These are phyloP conservation scores for Butorides virescens DNA, from an alignment of 2,113 vertebrate species.

Conservation along the genomic window DNA sequence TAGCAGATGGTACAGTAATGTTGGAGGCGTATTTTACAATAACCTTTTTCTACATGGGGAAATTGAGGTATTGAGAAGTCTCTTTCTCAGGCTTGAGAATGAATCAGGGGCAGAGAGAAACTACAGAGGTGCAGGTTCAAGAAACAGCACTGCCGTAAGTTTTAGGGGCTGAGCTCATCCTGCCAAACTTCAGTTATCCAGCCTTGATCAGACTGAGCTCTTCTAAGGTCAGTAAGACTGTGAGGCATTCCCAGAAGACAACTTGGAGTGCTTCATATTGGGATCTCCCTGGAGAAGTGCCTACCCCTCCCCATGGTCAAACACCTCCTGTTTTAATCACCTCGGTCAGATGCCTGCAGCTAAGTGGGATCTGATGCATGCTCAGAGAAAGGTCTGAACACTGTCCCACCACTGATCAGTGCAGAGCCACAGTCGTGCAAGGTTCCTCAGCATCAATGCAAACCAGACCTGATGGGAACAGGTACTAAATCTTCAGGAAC, in stretches of 20 bases:
- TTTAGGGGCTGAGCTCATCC: background rate
- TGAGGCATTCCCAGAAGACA: background rate
- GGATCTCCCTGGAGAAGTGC: background rate
- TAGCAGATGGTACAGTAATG: slow-evolving; percentile 43
- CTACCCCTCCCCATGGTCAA: background rate
- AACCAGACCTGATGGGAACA: background rate
- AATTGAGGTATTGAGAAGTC: background rate
- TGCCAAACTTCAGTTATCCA: background rate
- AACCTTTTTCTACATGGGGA: background rate
- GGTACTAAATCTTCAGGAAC: background rate
- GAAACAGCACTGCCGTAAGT: background rate
- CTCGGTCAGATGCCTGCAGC: background rate
- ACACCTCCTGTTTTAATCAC: background rate
- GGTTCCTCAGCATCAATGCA: background rate
- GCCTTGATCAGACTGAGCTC: background rate
- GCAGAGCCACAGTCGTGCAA: background rate
- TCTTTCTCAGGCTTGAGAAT: background rate
- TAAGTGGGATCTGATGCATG: background rate
- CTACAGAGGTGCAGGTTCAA: background rate
- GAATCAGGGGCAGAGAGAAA: background rate
- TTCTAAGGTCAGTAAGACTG: background rate
- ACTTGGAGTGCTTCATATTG: background rate
- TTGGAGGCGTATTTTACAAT: slow-evolving; percentile 49
- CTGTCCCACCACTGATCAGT: background rate
- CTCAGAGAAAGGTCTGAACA: background rate